phyloP scores from a whole-genome alignment of 2,888 invertebrate genomes.

The Drosophila demipolita region DNA sequence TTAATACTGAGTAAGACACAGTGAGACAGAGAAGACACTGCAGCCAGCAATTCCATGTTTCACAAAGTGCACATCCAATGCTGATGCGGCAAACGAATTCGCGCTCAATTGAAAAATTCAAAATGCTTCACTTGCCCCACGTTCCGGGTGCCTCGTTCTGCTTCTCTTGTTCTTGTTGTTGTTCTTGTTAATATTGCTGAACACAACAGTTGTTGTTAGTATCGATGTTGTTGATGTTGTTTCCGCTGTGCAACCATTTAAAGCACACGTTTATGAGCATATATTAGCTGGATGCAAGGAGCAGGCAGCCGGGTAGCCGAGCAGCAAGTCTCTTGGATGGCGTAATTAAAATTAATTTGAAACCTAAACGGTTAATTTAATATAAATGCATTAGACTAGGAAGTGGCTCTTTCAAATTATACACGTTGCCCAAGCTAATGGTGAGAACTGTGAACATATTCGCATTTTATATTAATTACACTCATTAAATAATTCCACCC shows the following conservation, averaged over 20 bases:
- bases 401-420: slow-evolving; percentile 47
- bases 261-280: slow-evolving; percentile 58
- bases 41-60: slow-evolving; percentile 13
- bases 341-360: slow-evolving; percentile 77
- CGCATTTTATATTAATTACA: slow-evolving; percentile 55
- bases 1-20: slow-evolving; percentile 80
- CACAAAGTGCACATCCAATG: slow-evolving; percentile 39
- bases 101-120: slow-evolving; percentile 65
- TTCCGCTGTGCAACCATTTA: slow-evolving; percentile 65
- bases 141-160: not conserved
- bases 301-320: slow-evolving; percentile 1
- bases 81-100: slow-evolving; percentile 48
- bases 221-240: slow-evolving; percentile 32
- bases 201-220: slow-evolving; percentile 14
- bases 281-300: slow-evolving; percentile 39
- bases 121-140: slow-evolving; percentile 58
- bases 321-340: slow-evolving; percentile 17
- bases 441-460: slow-evolving; percentile 37
- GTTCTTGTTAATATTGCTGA: slow-evolving; percentile 19
- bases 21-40: slow-evolving; percentile 6
- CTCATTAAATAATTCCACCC: slow-evolving; percentile 55
- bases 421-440: slow-evolving; percentile 46
- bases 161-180: slow-evolving; percentile 14
- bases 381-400: slow-evolving; percentile 60
- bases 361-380: slow-evolving; percentile 66